These are phyloP conservation scores for Drosophila pachea DNA, from an alignment of 1,140 invertebrate genomes.

Conservation along the genomic window DNA sequence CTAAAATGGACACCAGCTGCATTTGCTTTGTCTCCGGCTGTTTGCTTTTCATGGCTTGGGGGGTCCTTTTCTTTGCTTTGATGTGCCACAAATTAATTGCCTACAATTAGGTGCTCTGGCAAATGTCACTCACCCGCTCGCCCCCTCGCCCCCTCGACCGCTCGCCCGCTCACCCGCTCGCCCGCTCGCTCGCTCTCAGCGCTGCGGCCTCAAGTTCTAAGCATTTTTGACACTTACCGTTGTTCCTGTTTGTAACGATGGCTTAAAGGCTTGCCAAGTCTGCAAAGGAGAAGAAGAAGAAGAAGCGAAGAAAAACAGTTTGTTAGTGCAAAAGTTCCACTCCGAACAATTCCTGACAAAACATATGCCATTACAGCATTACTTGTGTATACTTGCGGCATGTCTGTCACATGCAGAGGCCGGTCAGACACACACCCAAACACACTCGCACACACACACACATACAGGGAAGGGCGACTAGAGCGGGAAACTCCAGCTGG, in stretches of 20 bases:
- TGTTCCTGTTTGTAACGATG: constrained; percentile 53
- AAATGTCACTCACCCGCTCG: constrained; percentile 65
- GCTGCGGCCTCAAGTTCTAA: constrained; percentile 8
- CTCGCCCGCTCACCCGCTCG: neutral
- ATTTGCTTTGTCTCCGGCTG: constrained; percentile 65
- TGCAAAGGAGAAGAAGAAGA: constrained; percentile 39
- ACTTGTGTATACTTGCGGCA: constrained; percentile 64
- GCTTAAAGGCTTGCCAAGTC: constrained; percentile 66
- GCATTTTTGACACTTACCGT: constrained; percentile 71
- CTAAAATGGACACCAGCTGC: constrained; percentile 67
- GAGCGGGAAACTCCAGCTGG: neutral
- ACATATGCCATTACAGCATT: constrained; percentile 69
- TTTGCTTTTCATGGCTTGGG: constrained; percentile 45
- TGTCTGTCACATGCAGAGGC: constrained; percentile 64
- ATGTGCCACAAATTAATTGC: constrained; percentile 79
- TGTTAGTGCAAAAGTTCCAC: constrained; percentile 63
- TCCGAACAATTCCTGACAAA: constrained; percentile 44
- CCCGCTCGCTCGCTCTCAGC: neutral
- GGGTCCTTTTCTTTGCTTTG: constrained; percentile 62
- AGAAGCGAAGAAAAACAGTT: constrained; percentile 39
- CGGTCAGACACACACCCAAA: constrained; percentile 13
- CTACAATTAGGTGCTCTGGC: constrained; percentile 76
- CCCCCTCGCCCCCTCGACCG: neutral
- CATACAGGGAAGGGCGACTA: neutral
- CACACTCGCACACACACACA: constrained; percentile 14